phyloP scores from a whole-genome alignment of 1,140 invertebrate genomes.

The Temnothorax curvispinosus region DNA sequence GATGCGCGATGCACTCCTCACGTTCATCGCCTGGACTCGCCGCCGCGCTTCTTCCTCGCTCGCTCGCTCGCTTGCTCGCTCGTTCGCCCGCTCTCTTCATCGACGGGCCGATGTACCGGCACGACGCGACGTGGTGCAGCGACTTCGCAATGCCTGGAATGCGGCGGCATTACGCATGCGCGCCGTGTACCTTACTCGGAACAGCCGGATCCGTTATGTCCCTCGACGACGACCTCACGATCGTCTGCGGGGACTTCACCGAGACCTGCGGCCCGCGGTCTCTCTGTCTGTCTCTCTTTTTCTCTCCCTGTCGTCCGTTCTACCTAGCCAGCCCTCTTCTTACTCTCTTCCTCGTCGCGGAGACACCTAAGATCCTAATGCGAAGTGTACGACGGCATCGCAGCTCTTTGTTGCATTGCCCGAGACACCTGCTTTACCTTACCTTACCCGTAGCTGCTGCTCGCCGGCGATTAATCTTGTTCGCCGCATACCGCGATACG shows the following conservation, averaged over 20 bases:
- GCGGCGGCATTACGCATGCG: constrained; percentile 85
- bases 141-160: constrained; percentile 83
- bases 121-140: constrained; percentile 74
- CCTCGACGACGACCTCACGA: constrained; percentile 76
- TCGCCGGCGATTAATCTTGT: constrained; percentile 55
- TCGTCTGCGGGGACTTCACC: constrained; percentile 66
- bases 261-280: constrained; percentile 42
- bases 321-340: neutral
- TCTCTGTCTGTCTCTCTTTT: neutral
- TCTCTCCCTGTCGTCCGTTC: neutral
- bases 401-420: constrained; percentile 6
- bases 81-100: constrained; percentile 35
- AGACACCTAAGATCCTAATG: constrained; percentile 28
- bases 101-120: constrained; percentile 73
- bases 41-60: constrained; percentile 19
- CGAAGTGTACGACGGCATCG: constrained; percentile 24
- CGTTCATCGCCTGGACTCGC: constrained; percentile 59
- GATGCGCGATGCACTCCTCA: constrained; percentile 48
- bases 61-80: constrained; percentile 24
- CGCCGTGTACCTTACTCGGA: constrained; percentile 84
- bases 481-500: constrained; percentile 49
- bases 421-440: constrained; percentile 62
- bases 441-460: constrained; percentile 18
- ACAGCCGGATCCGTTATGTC: constrained; percentile 81
- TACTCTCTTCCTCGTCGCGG: constrained; percentile 10